These are phyloP conservation scores for Eristalinus sepulchralis DNA, from an alignment of 2,888 invertebrate species.

Conservation along the genomic window DNA sequence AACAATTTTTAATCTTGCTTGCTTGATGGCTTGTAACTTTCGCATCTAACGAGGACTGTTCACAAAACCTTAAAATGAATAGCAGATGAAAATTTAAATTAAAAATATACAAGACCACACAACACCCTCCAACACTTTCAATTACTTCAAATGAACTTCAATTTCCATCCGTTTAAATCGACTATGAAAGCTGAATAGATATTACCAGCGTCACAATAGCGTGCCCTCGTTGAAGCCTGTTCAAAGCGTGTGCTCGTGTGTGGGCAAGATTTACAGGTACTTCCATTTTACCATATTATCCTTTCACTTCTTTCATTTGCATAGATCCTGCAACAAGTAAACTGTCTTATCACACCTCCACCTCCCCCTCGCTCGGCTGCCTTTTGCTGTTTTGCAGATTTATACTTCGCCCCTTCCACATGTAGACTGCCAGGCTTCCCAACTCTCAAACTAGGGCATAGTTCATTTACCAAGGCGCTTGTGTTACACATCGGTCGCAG, in stretches of 20 bases:
- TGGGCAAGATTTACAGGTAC: background rate
- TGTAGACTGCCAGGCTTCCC: background rate
- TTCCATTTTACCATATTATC: slow-evolving; percentile 15
- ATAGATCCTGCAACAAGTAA: slow-evolving; percentile 36
- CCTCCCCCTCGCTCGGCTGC: background rate
- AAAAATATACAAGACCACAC: background rate
- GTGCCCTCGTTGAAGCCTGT: background rate
- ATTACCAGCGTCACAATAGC: background rate
- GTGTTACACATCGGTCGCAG: background rate
- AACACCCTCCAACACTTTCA: background rate
- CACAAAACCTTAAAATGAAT: too few relatives aligned
- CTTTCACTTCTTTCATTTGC: slow-evolving; percentile 6
- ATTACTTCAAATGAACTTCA: background rate
- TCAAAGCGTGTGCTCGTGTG: background rate
- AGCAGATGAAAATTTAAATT: too few relatives aligned
- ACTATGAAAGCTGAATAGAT: background rate
- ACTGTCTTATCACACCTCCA: background rate
- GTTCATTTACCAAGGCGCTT: slow-evolving; percentile 12
- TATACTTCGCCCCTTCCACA: background rate
- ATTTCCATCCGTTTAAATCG: background rate
- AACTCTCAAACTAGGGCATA: slow-evolving; percentile 6
- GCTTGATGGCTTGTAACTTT: too few relatives aligned
- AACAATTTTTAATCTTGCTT: too few relatives aligned
- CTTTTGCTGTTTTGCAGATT: background rate
- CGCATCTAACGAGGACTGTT: too few relatives aligned